phyloP scores from a whole-genome alignment of 2,888 invertebrate species.

The Noctua janthe region DNA sequence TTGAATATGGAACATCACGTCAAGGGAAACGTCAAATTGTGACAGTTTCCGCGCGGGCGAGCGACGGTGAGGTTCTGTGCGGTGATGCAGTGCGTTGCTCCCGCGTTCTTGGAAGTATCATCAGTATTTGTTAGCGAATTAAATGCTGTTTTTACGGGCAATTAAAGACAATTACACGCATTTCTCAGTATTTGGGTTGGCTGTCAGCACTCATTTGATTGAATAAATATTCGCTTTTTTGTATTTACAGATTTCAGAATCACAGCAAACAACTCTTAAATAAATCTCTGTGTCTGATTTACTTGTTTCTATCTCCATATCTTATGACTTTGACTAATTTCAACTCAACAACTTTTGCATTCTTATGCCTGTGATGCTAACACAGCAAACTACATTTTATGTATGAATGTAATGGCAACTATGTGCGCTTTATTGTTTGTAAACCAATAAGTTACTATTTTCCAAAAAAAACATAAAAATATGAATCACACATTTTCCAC shows the following conservation, averaged over 20 bases:
- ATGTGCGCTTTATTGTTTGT: not conserved
- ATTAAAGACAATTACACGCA: slow-evolving; percentile 73
- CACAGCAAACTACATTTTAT: not conserved
- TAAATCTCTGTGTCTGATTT: not conserved
- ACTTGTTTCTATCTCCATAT: not conserved
- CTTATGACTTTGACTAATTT: not conserved
- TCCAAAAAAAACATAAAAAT: not conserved
- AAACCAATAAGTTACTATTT: not conserved
- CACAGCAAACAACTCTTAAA: not conserved
- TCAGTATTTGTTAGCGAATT: slow-evolving; percentile 68
- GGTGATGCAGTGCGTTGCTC: slow-evolving; percentile 76
- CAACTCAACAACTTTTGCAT: not conserved
- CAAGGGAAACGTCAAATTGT: slow-evolving; percentile 89
- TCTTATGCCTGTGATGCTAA: not conserved
- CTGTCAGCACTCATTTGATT: slow-evolving; percentile 44
- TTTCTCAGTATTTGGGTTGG: slow-evolving; percentile 57
- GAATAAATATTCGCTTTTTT: slow-evolving; percentile 16
- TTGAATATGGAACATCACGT: slow-evolving; percentile 89
- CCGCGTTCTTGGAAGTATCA: slow-evolving; percentile 85
- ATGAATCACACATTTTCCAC: not conserved
- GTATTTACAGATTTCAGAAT: slow-evolving; percentile 1
- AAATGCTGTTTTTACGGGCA: slow-evolving; percentile 58
- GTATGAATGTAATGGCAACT: not conserved
- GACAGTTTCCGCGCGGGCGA: slow-evolving; percentile 90
- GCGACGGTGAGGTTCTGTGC: slow-evolving; percentile 63